Base-by-base conservation (phyloP, 2,113 vertebrate species). In the Channa argus region DNA sequence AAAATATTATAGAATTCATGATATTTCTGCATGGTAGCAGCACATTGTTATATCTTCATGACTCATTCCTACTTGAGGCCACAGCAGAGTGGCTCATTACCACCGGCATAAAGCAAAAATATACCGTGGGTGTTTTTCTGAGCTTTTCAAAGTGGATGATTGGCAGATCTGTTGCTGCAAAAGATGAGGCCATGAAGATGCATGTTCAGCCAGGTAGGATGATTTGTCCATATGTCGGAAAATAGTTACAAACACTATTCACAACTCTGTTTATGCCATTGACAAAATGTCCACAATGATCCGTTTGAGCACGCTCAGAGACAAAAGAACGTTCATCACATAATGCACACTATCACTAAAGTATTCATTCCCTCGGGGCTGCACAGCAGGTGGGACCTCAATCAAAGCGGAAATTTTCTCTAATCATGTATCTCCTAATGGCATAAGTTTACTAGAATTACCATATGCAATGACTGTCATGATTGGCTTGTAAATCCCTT, bases 401-500 rank as follows among this genome's bases (percentile, higher is more conserved):
- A 46, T 77, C 59, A 69, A 6, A 63, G 67, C 63, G 70, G 49
- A 60, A 67, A 71, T 78, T 80, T 83, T 36, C 52, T 77, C 65
- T 63, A 78, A 82, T 86, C 65, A 70, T 83, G 72, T 78, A 56
- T 74, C n/a, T 71, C 63, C 38, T 55, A 63, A 74, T 55, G 53
- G 54, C 71, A 58, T 70, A 52, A 76, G 70, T 70, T 76, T 6
- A 47, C 4, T 5, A 49, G 14, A 72, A 83, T 74, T 67, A 74
- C 46, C 74, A 77, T 56, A 65, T 15, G 49, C 50, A 69, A 11
- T 45, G 9, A 54, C 37, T 24, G 60, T 43, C n/a, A 37, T 62
- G 75, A 71, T 68, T 62, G 65, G 8, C 46, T 56, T 52, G 38
- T 47, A 12, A 37, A 50, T 24, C 37, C 5, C n/a, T 70, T 15